Percentiles rank a stretch among this genome's conserved stretches.
Evolutionary conservation across 2,888 invertebrate genomes (phyloP).

Genomic region (Caenorhabditis macrosperma): DNA sequence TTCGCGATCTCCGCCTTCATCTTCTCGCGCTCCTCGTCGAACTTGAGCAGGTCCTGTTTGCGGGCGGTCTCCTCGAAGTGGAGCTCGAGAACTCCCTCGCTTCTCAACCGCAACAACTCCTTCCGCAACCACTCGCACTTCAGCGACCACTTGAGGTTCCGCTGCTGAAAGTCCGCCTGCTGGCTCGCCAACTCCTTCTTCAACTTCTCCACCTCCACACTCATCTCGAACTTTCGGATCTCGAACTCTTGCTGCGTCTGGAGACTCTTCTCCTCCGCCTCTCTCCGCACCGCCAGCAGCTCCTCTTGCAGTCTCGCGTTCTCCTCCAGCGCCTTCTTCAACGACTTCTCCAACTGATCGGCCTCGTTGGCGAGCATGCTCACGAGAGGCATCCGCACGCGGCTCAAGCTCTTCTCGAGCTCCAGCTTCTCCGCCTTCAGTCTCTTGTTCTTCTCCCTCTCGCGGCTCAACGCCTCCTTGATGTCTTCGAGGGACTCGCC

Average conservation of each 20-base stretch:
- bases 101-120: neutral
- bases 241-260: neutral
- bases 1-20: neutral
- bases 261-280: neutral
- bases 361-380: too few species aligned
- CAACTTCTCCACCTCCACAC: neutral
- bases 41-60: neutral
- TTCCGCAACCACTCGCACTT: neutral
- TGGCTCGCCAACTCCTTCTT: neutral
- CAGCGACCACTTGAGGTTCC: neutral
- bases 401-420: too few species aligned
- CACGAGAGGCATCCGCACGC: neutral
- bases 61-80: neutral
- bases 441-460: neutral
- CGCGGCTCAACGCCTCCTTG: neutral
- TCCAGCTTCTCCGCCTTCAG: neutral
- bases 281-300: too few species aligned
- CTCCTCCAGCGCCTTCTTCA: too few species aligned
- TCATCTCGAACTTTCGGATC: neutral
- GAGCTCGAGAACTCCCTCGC: neutral
- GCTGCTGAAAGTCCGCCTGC: neutral
- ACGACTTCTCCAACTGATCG: too few species aligned
- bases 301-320: neutral
- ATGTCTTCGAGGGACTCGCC: neutral
- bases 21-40: neutral